phyloP scores from a whole-genome alignment of 2,113 vertebrate species.

The Hippocampus mohnikei region DNA sequence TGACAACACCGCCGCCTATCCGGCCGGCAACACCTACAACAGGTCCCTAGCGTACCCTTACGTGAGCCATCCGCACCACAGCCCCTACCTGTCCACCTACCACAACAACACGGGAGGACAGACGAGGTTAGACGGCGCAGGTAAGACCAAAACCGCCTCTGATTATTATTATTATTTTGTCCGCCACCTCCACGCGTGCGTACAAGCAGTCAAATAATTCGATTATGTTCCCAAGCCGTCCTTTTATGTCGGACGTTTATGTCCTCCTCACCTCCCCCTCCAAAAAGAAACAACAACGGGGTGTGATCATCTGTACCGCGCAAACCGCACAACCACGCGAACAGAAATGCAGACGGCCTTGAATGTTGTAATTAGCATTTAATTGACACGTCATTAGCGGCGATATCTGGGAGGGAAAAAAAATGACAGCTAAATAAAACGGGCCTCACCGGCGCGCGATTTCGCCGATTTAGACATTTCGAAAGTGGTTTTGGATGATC shows the following conservation, averaged over 20 bases:
- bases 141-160: constrained; percentile 74
- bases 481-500: constrained; percentile 33
- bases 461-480: neutral
- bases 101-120: constrained; percentile 89
- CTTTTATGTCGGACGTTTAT: constrained; percentile 10
- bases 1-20: constrained; percentile 82
- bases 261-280: constrained; percentile 30
- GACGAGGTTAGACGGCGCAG: constrained; percentile 92
- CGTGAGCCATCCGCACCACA: constrained; percentile 96
- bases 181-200: constrained; percentile 21
- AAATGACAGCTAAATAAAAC: constrained; percentile 60
- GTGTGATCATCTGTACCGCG: constrained; percentile 53
- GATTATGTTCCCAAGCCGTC: constrained; percentile 22
- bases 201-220: constrained; percentile 42
- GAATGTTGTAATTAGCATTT: constrained; percentile 77
- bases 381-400: constrained; percentile 74
- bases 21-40: constrained; percentile 89
- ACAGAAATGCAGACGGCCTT: constrained; percentile 64
- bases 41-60: constrained; percentile 93
- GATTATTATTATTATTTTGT: neutral
- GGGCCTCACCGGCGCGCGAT: neutral
- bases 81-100: constrained; percentile 94
- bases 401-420: constrained; percentile 55
- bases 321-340: constrained; percentile 47
- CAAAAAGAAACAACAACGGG: constrained; percentile 50